Percentiles rank a stretch among this genome's conserved stretches.
Evolutionary conservation across 1,140 invertebrate genomes (phyloP).

Genomic region (Drosophila novamexicana): DNA sequence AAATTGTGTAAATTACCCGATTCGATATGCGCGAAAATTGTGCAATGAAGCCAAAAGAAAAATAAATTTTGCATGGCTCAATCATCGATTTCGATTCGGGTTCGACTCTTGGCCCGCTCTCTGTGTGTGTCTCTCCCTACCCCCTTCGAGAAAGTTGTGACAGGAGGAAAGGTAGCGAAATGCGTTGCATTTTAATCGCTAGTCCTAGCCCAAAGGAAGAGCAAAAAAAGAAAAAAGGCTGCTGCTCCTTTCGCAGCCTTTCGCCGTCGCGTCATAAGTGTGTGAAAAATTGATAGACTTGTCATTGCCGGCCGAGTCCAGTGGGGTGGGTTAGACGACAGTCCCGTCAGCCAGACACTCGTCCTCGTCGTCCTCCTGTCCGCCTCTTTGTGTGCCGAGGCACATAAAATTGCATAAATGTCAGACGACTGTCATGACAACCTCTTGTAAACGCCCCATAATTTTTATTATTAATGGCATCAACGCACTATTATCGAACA

Average conservation of each 20-base stretch:
- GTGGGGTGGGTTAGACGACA: slow-evolving; percentile 59
- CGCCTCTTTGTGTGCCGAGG: slow-evolving; percentile 23
- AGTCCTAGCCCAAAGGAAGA: slow-evolving; percentile 18
- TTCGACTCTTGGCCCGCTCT: neutral
- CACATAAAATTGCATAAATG: slow-evolving; percentile 81
- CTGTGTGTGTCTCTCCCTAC: neutral
- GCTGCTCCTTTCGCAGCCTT: slow-evolving; percentile 55
- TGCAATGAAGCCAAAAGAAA: slow-evolving; percentile 65
- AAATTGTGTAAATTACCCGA: slow-evolving; percentile 70
- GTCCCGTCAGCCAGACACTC: slow-evolving; percentile 4
- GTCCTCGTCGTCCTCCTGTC: slow-evolving; percentile 22
- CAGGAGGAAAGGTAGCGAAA: slow-evolving; percentile 31
- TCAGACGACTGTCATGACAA: slow-evolving; percentile 81
- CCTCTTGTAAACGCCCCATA: slow-evolving; percentile 82
- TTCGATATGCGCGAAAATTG: slow-evolving; percentile 74
- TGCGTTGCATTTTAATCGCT: slow-evolving; percentile 53
- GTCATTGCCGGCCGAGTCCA: slow-evolving; percentile 49
- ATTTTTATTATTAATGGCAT: slow-evolving; percentile 79
- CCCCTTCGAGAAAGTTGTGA: slow-evolving; percentile 50
- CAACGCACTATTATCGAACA: slow-evolving; percentile 58
- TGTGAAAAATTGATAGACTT: slow-evolving; percentile 83
- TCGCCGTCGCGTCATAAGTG: slow-evolving; percentile 67
- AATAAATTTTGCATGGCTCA: slow-evolving; percentile 70
- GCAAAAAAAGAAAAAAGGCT: neutral
- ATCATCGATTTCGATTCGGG: slow-evolving; percentile 28